Conservation (phyloP, 1,140 invertebrate species). For the Drosophila burlai region DNA sequence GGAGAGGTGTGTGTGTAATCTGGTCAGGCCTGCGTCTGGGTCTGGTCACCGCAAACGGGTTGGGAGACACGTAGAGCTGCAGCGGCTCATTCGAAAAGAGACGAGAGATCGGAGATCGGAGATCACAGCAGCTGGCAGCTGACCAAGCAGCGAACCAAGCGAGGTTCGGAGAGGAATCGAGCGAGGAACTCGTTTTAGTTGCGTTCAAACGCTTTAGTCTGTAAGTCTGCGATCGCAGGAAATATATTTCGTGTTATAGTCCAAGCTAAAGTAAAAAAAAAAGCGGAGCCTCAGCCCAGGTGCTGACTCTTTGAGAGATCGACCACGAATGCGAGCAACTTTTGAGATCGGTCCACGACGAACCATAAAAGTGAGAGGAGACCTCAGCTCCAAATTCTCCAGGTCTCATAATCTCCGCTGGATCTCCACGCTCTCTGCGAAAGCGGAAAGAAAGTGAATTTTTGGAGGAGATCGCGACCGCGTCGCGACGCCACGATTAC, state of each 20-base stretch:
- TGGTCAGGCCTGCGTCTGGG: slow-evolving; percentile 10
- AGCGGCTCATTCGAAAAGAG: slow-evolving; percentile 10
- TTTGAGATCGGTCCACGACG: slow-evolving; percentile 45
- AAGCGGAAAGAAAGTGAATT: slow-evolving; percentile 74
- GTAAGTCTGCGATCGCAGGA: slow-evolving; percentile 77
- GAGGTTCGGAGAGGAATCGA: slow-evolving; percentile 62
- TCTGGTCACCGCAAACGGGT: slow-evolving; percentile 59
- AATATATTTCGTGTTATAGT: slow-evolving; percentile 8
- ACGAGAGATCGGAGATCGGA: slow-evolving; percentile 5
- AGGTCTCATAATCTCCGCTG: background rate
- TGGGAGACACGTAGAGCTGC: slow-evolving; percentile 15
- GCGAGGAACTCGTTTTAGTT: slow-evolving; percentile 77
- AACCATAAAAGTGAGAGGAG: slow-evolving; percentile 34
- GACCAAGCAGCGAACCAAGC: slow-evolving; percentile 41
- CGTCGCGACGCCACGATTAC: slow-evolving; percentile 48
- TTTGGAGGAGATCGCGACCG: slow-evolving; percentile 39
- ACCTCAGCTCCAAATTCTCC: slow-evolving; percentile 13
- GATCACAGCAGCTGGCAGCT: slow-evolving; percentile 45
- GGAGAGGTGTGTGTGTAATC: slow-evolving; percentile 23
- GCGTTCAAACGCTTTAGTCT: slow-evolving; percentile 83
- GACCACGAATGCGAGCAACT: slow-evolving; percentile 66
- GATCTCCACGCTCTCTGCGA: slow-evolving; percentile 21
- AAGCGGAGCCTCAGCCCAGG: slow-evolving; percentile 52
- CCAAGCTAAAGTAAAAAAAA: slow-evolving; percentile 3
- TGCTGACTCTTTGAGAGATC: slow-evolving; percentile 57